Percentiles rank a stretch among this genome's conserved stretches.
Evolutionary conservation across 2,888 invertebrate species (phyloP).

Genomic region (Mimumesa dahlbomi): DNA sequence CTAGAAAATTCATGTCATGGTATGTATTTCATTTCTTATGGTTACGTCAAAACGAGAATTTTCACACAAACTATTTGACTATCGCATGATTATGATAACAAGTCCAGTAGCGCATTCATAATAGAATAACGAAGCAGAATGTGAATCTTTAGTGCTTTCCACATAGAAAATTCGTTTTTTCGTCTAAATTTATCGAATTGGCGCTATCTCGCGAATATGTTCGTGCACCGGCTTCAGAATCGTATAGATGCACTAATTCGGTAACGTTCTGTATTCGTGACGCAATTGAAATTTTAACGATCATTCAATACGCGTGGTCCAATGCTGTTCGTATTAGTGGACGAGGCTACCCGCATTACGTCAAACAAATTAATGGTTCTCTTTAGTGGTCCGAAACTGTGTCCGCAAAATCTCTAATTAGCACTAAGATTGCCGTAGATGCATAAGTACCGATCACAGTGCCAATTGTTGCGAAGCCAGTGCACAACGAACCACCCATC

Average conservation of each 20-base stretch:
- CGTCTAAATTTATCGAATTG: too few relatives aligned
- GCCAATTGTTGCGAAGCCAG: slow-evolving; percentile 67
- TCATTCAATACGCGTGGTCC: slow-evolving; percentile 6
- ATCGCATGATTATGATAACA: too few relatives aligned
- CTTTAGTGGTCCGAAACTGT: slow-evolving; percentile 31
- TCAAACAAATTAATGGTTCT: slow-evolving; percentile 66
- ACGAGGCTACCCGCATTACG: slow-evolving; percentile 42
- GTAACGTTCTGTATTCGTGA: slow-evolving; percentile 19
- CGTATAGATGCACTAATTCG: slow-evolving; percentile 22
- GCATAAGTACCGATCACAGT: slow-evolving; percentile 50
- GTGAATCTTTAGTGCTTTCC: too few relatives aligned
- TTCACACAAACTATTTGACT: too few relatives aligned
- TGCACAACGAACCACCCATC: slow-evolving; percentile 16
- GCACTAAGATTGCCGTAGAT: slow-evolving; percentile 61
- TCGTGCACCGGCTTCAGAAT: too few relatives aligned
- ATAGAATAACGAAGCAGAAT: too few relatives aligned
- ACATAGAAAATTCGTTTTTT: too few relatives aligned
- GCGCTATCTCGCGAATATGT: too few relatives aligned
- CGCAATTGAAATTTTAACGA: slow-evolving; percentile 26
- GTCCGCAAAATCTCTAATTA: slow-evolving; percentile 62
- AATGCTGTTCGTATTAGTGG: slow-evolving; percentile 39
- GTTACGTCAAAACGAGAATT: too few relatives aligned
- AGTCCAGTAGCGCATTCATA: too few relatives aligned
- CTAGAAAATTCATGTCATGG: too few relatives aligned
- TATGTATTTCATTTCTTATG: too few relatives aligned